phyloP scores from a whole-genome alignment of 2,888 invertebrate genomes.

The Papilio protenor region DNA sequence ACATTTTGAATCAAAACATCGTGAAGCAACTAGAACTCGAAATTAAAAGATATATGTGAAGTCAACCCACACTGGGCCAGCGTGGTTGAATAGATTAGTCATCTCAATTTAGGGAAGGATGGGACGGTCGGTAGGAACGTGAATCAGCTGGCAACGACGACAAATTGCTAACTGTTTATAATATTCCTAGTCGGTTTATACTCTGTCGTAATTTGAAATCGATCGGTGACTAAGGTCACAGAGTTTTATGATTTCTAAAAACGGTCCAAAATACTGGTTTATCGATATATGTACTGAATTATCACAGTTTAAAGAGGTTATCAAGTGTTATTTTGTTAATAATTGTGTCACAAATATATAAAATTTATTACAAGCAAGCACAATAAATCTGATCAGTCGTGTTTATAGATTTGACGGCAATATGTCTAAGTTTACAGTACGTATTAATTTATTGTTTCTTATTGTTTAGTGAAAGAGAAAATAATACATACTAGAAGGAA shows the following conservation, averaged over 20 bases:
- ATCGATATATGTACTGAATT: background rate
- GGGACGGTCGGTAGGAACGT: background rate
- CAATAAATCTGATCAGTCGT: constrained; percentile 18
- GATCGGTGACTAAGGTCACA: background rate
- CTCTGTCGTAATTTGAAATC: background rate
- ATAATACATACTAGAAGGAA: background rate
- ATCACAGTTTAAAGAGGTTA: constrained; percentile 29
- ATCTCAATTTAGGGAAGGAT: background rate
- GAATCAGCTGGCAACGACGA: background rate
- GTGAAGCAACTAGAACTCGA: too few relatives aligned
- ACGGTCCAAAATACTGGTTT: background rate
- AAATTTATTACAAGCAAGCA: constrained; percentile 8
- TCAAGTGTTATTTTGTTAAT: constrained; percentile 13
- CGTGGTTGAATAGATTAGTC: too few relatives aligned
- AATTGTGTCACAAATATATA: constrained; percentile 2
- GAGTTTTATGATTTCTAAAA: background rate
- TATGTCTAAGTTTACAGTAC: constrained; percentile 62
- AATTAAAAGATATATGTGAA: too few relatives aligned
- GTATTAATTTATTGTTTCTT: constrained; percentile 43
- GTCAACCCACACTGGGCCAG: too few relatives aligned
- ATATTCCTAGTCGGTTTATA: background rate
- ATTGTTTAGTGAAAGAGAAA: background rate
- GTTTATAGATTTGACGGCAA: background rate
- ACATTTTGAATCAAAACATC: too few relatives aligned
- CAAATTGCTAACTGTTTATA: background rate